Percentiles rank a stretch among this genome's conserved stretches.
phyloP scores from a whole-genome alignment of 2,113 vertebrate species.

The Dasyurus viverrinus region DNA sequence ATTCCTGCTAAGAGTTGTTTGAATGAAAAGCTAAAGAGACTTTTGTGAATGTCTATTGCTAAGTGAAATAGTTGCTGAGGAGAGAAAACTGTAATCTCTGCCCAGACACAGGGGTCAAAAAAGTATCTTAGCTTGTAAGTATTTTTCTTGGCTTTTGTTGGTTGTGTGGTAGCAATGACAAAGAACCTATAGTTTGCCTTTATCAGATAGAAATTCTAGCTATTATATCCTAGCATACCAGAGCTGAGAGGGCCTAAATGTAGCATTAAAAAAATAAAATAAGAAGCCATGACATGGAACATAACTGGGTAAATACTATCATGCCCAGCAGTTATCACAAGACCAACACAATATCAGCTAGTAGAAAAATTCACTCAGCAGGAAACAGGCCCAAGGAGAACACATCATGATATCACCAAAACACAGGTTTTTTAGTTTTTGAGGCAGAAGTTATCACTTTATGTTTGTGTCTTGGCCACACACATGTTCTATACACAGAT shows the following conservation, averaged over 20 bases:
- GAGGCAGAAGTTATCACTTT: background rate
- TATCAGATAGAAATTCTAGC: background rate
- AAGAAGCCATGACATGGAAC: background rate
- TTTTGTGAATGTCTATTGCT: background rate
- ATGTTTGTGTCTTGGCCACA: background rate
- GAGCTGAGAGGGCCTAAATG: background rate
- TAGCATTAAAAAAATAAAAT: background rate
- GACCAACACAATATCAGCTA: background rate
- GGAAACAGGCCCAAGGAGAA: background rate
- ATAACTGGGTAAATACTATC: background rate
- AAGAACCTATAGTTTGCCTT: background rate
- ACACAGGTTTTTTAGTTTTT: background rate
- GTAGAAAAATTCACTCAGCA: background rate
- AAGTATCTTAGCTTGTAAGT: background rate
- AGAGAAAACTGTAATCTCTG: background rate
- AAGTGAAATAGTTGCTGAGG: background rate
- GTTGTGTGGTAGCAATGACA: background rate
- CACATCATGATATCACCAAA: background rate
- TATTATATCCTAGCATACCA: background rate
- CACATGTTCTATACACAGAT: background rate
- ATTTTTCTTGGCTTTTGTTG: background rate
- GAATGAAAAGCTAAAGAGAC: background rate
- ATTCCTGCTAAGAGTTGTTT: background rate
- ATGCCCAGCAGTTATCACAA: background rate
- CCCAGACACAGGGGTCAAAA: background rate